Evolutionary conservation across 2,113 vertebrate species (phyloP), one percentile per base, ranked within the genome.

Genomic region (Anolis carolinensis): DNA sequence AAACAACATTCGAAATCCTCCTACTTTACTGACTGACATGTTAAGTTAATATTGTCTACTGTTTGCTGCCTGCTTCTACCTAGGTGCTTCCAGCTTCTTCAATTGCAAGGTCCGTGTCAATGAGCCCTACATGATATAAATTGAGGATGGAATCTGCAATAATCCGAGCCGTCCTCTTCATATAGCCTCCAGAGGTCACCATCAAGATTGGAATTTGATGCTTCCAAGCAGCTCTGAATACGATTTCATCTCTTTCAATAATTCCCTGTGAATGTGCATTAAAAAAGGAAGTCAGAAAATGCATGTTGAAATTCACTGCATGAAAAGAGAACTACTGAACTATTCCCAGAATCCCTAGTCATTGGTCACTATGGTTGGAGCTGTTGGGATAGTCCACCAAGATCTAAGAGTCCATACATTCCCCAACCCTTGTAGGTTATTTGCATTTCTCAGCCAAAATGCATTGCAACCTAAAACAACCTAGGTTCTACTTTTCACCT

Each of bases 131-230:
- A 84, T 30, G 86, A 25, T 96, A 96, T 91, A 99, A 71, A 89
- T 99, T 99, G n/a, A 99, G 96, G 91, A 99, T 98, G 89, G 98
- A 99, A 95, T 99, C 98, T 0, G 98, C 98, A 14, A 99, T 99
- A 93, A 99, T 98, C 11, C 98, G 97, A 0, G 98, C 98, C 0
- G 98, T 99, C 86, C 96, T 97, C 95, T 98, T 99, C 96, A 98
- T 98, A 94, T 99, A 99, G 7, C 98, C 98, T 0, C 98, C 98
- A 0, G 98, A 99, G 0, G 98, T 99, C 89, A 99, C 96, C 98
- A 99, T 99, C 63, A 99, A 96, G 87, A 99, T 97, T 4, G 98
- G 98, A 48, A 99, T 92, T 1, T 94, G 91, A 7, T 91, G 95
- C 9, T 92, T 92, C 2, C 96, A 93, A 0, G 98, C 98, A 1